A percentile compares a stretch with the other conserved stretches of the same genome.
phyloP scores from a whole-genome alignment of 2,888 invertebrate species.

The Coenonympha arcania region DNA sequence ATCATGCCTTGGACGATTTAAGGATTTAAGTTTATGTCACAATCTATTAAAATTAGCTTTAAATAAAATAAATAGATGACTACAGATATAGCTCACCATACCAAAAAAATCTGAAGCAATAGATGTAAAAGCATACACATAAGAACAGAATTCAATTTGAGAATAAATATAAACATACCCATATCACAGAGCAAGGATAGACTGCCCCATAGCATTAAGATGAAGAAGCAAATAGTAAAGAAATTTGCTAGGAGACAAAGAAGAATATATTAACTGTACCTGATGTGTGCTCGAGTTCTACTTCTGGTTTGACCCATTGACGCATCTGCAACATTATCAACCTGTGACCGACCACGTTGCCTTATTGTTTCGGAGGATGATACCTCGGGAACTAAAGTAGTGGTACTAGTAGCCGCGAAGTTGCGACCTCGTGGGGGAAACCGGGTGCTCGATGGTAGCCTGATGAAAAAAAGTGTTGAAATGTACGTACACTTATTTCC shows the following conservation, averaged over 20 bases:
- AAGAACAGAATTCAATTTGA: background rate
- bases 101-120: background rate
- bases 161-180: slow-evolving; percentile 9
- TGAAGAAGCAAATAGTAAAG: slow-evolving; percentile 5
- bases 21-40: too few species aligned
- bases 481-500: slow-evolving; percentile 30
- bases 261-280: slow-evolving; percentile 36
- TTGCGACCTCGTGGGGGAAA: slow-evolving; percentile 83
- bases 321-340: slow-evolving; percentile 65
- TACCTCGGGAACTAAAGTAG: slow-evolving; percentile 56
- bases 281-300: slow-evolving; percentile 76
- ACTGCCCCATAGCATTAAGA: too few species aligned
- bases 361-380: slow-evolving; percentile 61
- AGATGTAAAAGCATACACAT: background rate
- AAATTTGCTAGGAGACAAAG: background rate
- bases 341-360: slow-evolving; percentile 57
- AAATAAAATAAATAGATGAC: too few species aligned
- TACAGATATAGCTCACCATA: background rate
- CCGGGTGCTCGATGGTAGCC: slow-evolving; percentile 87
- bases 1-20: too few species aligned
- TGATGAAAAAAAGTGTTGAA: slow-evolving; percentile 36
- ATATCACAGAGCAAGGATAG: too few species aligned
- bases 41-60: too few species aligned
- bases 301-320: slow-evolving; percentile 66
- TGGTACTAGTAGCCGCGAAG: slow-evolving; percentile 66